These are phyloP conservation scores for Pituophis catenifer DNA, from an alignment of 2,113 vertebrate genomes.

Conservation along the genomic window DNA sequence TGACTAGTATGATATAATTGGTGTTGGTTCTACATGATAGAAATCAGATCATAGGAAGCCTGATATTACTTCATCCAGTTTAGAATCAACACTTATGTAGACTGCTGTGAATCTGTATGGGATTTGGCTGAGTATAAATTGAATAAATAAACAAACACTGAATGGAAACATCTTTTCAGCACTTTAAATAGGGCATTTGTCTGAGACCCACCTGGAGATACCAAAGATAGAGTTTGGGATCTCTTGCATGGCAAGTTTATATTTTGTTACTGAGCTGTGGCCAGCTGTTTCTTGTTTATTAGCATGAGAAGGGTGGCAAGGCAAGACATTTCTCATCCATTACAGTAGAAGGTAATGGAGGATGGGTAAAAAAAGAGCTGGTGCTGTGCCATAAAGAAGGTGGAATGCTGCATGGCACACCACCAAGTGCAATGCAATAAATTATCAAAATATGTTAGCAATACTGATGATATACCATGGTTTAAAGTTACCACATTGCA, in stretches of 20 bases:
- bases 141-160: neutral
- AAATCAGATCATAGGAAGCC: neutral
- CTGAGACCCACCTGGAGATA: neutral
- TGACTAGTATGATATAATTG: neutral
- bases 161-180: neutral
- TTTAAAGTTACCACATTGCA: neutral
- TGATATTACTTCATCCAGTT: neutral
- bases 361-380: neutral
- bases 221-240: neutral
- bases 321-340: neutral
- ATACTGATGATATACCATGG: neutral
- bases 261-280: neutral
- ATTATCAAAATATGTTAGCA: neutral
- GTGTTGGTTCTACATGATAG: neutral
- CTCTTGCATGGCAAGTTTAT: neutral
- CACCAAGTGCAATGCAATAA: neutral
- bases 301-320: neutral
- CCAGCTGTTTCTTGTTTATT: neutral
- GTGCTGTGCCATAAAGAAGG: neutral
- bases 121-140: neutral
- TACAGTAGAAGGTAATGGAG: neutral
- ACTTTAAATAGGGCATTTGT: neutral
- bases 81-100: neutral
- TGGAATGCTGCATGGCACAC: neutral
- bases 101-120: neutral